Conservation (phyloP, 2,888 invertebrate species). For the Cryptophagus acutangulus region DNA sequence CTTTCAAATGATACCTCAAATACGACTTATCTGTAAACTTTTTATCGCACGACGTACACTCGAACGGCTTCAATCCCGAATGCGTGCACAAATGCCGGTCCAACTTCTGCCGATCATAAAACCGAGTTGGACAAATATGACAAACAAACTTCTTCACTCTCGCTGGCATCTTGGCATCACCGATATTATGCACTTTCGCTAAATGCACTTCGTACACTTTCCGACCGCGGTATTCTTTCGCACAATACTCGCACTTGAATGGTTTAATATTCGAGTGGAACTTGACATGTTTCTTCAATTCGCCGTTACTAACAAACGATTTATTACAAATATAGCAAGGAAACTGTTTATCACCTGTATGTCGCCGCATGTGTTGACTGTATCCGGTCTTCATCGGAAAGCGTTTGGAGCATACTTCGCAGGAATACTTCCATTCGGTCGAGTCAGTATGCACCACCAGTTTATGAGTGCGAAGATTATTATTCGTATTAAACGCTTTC, state of each 20-base stretch:
- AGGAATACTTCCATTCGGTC: conserved; percentile 36
- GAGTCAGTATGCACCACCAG: conserved; percentile 39
- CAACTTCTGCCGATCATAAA: conserved; percentile 38
- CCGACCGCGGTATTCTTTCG: conserved; percentile 51
- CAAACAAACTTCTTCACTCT: conserved; percentile 49
- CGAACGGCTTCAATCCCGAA: conserved; percentile 37
- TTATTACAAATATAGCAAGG: conserved; percentile 35
- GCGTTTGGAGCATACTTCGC: conserved; percentile 32
- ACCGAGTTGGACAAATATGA: conserved; percentile 37
- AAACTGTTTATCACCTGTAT: conserved; percentile 35
- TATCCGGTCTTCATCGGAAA: conserved; percentile 39
- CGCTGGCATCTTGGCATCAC: conserved; percentile 47
- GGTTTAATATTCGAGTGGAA: conserved; percentile 36
- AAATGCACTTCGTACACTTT: conserved; percentile 48
- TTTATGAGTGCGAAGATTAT: conserved; percentile 35
- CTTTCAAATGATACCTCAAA: conserved; percentile 52
- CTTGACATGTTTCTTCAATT: conserved; percentile 33
- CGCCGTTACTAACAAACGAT: conserved; percentile 34
- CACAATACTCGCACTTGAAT: conserved; percentile 50
- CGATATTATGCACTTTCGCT: conserved; percentile 45
- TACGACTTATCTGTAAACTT: conserved; percentile 52
- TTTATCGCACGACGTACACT: conserved; percentile 38
- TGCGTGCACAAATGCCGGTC: conserved; percentile 40
- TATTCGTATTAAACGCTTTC: conserved; percentile 37
- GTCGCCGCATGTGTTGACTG: conserved; percentile 36